Evolutionary conservation across 2,888 invertebrate genomes (phyloP), one percentile per base, ranked within the genome.

Genomic region (Eledona agricola): DNA sequence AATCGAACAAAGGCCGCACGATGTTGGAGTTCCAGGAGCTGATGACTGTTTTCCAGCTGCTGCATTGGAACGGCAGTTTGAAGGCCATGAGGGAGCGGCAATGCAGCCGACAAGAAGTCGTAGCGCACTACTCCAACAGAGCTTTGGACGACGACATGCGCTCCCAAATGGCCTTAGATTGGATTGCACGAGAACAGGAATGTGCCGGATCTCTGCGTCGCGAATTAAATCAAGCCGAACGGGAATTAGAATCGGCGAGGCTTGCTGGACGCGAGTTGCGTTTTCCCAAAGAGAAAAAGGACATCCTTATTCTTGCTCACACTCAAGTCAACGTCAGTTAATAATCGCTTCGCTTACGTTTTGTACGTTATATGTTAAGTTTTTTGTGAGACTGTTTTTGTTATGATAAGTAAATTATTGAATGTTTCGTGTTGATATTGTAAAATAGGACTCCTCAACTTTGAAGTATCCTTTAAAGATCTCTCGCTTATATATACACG

Each of bases 31-130:
- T 95, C 80, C 95, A 96, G 77, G 95, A 96, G 75, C 79, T 96
- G 69, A 96, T 96, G 96, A 96, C 95, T n/a, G 95, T 96, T 32
- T 96, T 96, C 78, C 95, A 96, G 78, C 81, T 96, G 62, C 81
- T 96, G 40, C 96, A 96, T 78, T 96, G 96, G 96, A 96, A 96
- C 76, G 96, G 96, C n/a, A 93, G 93, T 62, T 78, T 96, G 65
- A 91, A 94, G 66, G 95, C 95, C 28, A 95, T 96, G 95, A 82
- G 95, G 31, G 95, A 96, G 76, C 83, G 95, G 28, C 94, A 95
- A 75, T 96, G 96, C 77, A 94, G 94, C 55, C 82, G 95, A 63
- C 94, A 95, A 74, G 95, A 95, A 76, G 89, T 90, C 23, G 91
- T 95, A 10, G 93, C 93, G 31, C 95, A 96, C 77, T 96, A 96